These are phyloP conservation scores for Montipora capricornis DNA, from an alignment of 64 coral and sea anemone genomes.

Conservation along the genomic window DNA sequence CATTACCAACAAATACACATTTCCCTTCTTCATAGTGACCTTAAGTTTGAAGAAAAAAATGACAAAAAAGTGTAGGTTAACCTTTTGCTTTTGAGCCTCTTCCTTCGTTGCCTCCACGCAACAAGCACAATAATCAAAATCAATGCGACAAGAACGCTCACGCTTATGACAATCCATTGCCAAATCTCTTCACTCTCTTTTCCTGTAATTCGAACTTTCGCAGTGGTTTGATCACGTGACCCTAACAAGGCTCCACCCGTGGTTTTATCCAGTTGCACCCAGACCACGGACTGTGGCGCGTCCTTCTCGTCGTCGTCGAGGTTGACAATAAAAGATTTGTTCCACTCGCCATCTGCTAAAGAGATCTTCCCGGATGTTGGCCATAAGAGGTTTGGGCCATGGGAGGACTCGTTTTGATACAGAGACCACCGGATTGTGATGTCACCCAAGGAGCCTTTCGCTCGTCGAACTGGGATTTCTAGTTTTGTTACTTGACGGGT, in stretches of 20 bases:
- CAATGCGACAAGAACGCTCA: not conserved
- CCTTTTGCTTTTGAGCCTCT: not conserved
- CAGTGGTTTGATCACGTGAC: constrained; percentile 27
- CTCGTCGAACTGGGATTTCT: constrained; percentile 66
- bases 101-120: not conserved
- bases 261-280: not conserved
- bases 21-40: too few species aligned
- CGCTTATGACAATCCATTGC: not conserved
- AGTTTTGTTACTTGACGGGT: constrained; percentile 35
- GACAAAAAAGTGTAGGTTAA: not conserved
- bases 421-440: constrained; percentile 80
- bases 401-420: constrained; percentile 51
- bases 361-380: constrained; percentile 67
- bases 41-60: too few species aligned
- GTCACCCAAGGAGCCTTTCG: constrained; percentile 74
- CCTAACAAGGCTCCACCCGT: constrained; percentile 77
- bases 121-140: not conserved
- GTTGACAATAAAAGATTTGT: constrained; percentile 59
- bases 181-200: not conserved
- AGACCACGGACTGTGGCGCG: not conserved
- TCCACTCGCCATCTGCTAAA: constrained; percentile 75
- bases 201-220: constrained; percentile 38
- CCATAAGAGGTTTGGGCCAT: constrained; percentile 52
- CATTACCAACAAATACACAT: too few species aligned
- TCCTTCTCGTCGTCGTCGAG: constrained; percentile 21